phyloP scores from a whole-genome alignment of 2,888 invertebrate genomes.

The Drosophila mimetica region DNA sequence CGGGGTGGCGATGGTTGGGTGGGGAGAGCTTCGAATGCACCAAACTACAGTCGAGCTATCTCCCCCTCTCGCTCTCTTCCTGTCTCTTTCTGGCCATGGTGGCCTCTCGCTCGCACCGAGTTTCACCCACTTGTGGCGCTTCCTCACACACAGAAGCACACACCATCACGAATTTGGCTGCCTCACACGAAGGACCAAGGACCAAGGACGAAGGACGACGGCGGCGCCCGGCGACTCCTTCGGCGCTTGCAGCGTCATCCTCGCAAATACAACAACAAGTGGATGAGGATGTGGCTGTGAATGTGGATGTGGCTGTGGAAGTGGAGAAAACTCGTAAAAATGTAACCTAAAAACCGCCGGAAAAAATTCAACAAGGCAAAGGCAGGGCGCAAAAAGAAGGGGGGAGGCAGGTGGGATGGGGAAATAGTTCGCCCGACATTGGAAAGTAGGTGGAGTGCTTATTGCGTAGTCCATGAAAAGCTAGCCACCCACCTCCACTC shows the following conservation, averaged over 20 bases:
- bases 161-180: slow-evolving; percentile 47
- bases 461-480: slow-evolving; percentile 74
- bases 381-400: slow-evolving; percentile 29
- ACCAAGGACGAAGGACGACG: slow-evolving; percentile 26
- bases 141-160: slow-evolving; percentile 49
- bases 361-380: slow-evolving; percentile 71
- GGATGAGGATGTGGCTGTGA: slow-evolving; percentile 51
- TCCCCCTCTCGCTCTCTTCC: not conserved
- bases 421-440: slow-evolving; percentile 42
- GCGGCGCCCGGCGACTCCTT: slow-evolving; percentile 52
- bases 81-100: not conserved
- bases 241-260: slow-evolving; percentile 57
- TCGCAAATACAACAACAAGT: slow-evolving; percentile 37
- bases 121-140: slow-evolving; percentile 79
- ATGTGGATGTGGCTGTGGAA: slow-evolving; percentile 56
- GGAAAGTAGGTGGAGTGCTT: slow-evolving; percentile 64
- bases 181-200: slow-evolving; percentile 36
- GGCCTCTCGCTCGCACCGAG: slow-evolving; percentile 38
- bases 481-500: slow-evolving; percentile 27
- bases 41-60: slow-evolving; percentile 48
- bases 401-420: not conserved
- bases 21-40: slow-evolving; percentile 49
- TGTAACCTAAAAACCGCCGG: slow-evolving; percentile 82
- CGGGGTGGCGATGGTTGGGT: not conserved
- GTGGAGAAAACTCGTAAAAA: slow-evolving; percentile 78